These are phyloP conservation scores for Sitodiplosis mosellana DNA, from an alignment of 1,140 invertebrate genomes.

Conservation along the genomic window DNA sequence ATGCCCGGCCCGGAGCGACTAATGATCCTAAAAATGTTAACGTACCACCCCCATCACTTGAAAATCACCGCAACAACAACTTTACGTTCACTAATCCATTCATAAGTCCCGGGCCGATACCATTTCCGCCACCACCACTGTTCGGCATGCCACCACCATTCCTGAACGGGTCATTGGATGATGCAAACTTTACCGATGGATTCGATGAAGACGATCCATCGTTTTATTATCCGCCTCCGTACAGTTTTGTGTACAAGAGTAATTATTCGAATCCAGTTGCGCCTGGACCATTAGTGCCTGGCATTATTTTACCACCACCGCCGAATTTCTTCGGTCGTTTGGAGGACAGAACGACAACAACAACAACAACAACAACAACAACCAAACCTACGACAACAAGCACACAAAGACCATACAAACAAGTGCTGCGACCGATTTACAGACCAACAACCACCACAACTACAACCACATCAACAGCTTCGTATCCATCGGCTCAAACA, in stretches of 20 bases:
- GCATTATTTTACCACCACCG: constrained; percentile 69
- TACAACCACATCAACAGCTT: constrained; percentile 8
- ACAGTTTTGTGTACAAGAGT: constrained; percentile 64
- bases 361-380: constrained; percentile 8
- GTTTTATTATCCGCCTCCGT: constrained; percentile 73
- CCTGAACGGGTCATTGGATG: constrained; percentile 20
- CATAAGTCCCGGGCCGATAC: constrained; percentile 26
- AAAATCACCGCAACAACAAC: constrained; percentile 16
- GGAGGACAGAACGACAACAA: constrained; percentile 8
- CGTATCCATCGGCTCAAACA: constrained; percentile 4
- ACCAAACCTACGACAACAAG: constrained; percentile 9
- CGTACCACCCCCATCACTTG: constrained; percentile 18
- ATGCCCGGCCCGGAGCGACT: constrained; percentile 22
- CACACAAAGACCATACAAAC: constrained; percentile 23
- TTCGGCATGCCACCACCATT: constrained; percentile 23
- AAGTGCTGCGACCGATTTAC: not conserved
- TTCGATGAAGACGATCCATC: constrained; percentile 77
- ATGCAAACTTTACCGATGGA: constrained; percentile 33
- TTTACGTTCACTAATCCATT: constrained; percentile 14
- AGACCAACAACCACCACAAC: constrained; percentile 6
- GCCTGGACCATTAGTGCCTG: constrained; percentile 68
- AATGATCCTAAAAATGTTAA: constrained; percentile 14
- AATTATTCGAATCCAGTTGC: constrained; percentile 60
- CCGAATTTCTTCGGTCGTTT: constrained; percentile 56
- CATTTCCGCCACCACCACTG: constrained; percentile 14